phyloP scores from a whole-genome alignment of 2,113 vertebrate genomes.

The Pycnonotus jocosus region DNA sequence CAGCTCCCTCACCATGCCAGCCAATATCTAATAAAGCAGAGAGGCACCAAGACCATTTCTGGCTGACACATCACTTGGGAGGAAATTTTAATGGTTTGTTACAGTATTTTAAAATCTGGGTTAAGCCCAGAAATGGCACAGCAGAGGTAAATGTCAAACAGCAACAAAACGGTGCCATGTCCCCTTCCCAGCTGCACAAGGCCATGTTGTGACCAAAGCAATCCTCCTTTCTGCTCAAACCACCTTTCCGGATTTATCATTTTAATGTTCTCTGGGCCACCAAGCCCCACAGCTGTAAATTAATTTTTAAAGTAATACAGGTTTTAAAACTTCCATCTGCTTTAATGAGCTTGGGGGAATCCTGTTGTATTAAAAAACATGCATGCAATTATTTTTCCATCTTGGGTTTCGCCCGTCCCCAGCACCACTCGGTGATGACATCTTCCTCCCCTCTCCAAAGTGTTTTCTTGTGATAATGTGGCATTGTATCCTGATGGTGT shows the following conservation, averaged over 20 bases:
- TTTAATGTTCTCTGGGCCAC: slow-evolving; percentile 71
- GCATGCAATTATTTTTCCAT: slow-evolving; percentile 69
- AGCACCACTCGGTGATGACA: slow-evolving; percentile 13
- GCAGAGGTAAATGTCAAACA: neutral
- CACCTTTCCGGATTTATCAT: slow-evolving; percentile 66
- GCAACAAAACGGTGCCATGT: neutral
- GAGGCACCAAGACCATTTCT: neutral
- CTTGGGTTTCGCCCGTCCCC: slow-evolving; percentile 44
- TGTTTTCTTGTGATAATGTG: slow-evolving; percentile 29
- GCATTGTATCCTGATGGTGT: slow-evolving; percentile 28
- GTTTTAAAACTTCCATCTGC: slow-evolving; percentile 70
- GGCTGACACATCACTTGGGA: neutral
- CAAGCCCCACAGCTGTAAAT: slow-evolving; percentile 70
- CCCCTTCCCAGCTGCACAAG: neutral
- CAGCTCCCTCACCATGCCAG: rapidly evolving
- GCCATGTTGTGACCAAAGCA: slow-evolving; percentile 48
- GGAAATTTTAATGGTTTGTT: neutral
- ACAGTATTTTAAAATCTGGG: slow-evolving; percentile 2
- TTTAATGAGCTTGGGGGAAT: slow-evolving; percentile 73
- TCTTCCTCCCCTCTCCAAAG: slow-evolving; percentile 51
- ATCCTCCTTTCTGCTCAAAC: slow-evolving; percentile 55
- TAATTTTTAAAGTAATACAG: slow-evolving; percentile 73
- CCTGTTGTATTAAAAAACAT: slow-evolving; percentile 65
- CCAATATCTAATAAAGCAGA: neutral
- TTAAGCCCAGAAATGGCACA: neutral